Evolutionary conservation across 2,888 invertebrate species (phyloP), one percentile per base, ranked within the genome.

Genomic region (Aphodius granarius): DNA sequence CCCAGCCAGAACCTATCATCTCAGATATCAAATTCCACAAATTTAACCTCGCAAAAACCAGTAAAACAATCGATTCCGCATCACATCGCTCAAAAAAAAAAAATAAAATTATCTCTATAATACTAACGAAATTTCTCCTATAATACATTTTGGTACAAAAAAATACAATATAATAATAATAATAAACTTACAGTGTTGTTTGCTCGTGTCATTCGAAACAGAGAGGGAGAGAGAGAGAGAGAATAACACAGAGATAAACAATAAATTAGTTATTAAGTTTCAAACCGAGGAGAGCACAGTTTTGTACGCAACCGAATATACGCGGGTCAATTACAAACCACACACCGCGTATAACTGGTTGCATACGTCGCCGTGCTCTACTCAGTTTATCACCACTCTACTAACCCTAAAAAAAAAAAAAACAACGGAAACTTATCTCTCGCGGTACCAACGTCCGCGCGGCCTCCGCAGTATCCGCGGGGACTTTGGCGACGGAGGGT

Each of bases 401-500:
- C n/a, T n/a, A n/a, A n/a, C n/a, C 43, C 71, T 71, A 71, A 63
- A 21, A 66, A 68, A 66, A 74, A 76, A 76, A 21, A 75, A 65
- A n/a, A 21, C 68, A 74, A 76, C 74, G 20, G 71, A 65, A n/a
- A 21, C 68, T 77, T 86, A 87, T 86, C 87, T 85, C 77, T 87
- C 87, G 78, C 86, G 83, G 79, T 87, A 87, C 87, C 87, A 88
- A 63, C 86, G 83, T 19, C 87, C 87, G 71, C 86, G 80, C 3
- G 87, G 86, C 78, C 84, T 85, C 63, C 87, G 79, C 74, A 87
- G 81, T 81, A 85, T 86, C 73, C 87, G 81, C 16, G 88, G 86
- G 22, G 86, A 86, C 79, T 85, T 85, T 2, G 87, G 86, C 23
- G 87, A 86, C 2, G 85, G 79, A 5, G 82, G 83, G 78, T 81